A percentile compares a stretch with the other conserved stretches of the same genome.
phyloP scores from a whole-genome alignment of 2,888 invertebrate genomes.

The Xylocampa areola region DNA sequence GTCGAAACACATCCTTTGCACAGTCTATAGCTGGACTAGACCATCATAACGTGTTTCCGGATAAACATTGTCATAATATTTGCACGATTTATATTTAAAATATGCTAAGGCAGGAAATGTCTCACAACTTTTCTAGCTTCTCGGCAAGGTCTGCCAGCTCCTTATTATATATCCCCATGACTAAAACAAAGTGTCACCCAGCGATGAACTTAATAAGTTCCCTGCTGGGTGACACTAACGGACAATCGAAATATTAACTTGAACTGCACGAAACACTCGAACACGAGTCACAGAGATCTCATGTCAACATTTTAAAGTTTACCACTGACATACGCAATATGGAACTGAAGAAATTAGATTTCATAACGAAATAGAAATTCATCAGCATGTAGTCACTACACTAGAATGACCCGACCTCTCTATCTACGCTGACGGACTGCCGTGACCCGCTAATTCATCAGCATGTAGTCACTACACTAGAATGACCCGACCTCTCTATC shows the following conservation, averaged over 20 bases:
- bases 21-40: no score
- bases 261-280: not conserved
- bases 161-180: slow-evolving; percentile 27
- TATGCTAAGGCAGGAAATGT: not conserved
- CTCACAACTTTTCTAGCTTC: slow-evolving; percentile 24
- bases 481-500: slow-evolving; percentile 16
- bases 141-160: slow-evolving; percentile 26
- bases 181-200: slow-evolving; percentile 7
- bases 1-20: no score
- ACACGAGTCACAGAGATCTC: not conserved
- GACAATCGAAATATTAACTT: not conserved
- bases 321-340: no score
- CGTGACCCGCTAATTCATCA: not conserved
- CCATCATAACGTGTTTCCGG: no score
- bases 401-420: slow-evolving; percentile 14
- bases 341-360: no score
- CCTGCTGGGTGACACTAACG: slow-evolving; percentile 21
- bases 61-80: no score
- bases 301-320: not conserved
- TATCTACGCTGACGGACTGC: no score
- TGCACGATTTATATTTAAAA: no score
- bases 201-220: not conserved
- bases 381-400: slow-evolving; percentile 5
- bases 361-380: no score
- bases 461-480: slow-evolving; percentile 9